phyloP scores from a whole-genome alignment of 2,113 vertebrate genomes.

The Sinocyclocheilus anophthalmus region DNA sequence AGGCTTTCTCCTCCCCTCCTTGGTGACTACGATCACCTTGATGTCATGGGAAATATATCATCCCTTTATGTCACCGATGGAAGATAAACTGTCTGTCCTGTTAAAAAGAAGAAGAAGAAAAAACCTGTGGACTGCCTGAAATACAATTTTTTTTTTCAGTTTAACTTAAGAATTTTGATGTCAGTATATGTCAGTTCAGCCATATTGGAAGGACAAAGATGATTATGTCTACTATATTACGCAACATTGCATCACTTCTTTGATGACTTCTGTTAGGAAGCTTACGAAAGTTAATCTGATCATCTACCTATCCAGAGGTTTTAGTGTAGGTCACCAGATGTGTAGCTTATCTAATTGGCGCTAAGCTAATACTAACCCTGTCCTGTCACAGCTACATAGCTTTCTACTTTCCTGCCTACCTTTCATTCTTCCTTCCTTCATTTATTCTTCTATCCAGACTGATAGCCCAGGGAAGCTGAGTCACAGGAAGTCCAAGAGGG shows the following conservation, averaged over 20 bases:
- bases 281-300: slow-evolving; percentile 40
- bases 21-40: slow-evolving; percentile 8
- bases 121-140: neutral
- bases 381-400: neutral
- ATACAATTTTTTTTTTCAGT: neutral
- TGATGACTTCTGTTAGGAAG: slow-evolving; percentile 33
- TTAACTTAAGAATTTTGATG: neutral
- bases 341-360: neutral
- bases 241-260: neutral
- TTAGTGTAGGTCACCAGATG: neutral
- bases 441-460: neutral
- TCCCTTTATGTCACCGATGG: neutral
- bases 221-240: slow-evolving; percentile 32
- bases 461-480: too few species aligned
- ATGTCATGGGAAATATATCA: slow-evolving; percentile 24
- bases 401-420: neutral
- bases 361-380: neutral
- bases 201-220: neutral
- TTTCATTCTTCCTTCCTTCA: neutral
- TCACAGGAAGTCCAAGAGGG: too few species aligned
- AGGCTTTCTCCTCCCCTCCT: slow-evolving; percentile 6
- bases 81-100: neutral
- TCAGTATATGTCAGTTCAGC: neutral
- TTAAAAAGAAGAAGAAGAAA: neutral
- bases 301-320: neutral